A percentile compares a stretch with the other conserved stretches of the same genome.
These are phyloP conservation scores for Mesochorus sp. DNA, from an alignment of 2,888 invertebrate species.

Conservation along the genomic window DNA sequence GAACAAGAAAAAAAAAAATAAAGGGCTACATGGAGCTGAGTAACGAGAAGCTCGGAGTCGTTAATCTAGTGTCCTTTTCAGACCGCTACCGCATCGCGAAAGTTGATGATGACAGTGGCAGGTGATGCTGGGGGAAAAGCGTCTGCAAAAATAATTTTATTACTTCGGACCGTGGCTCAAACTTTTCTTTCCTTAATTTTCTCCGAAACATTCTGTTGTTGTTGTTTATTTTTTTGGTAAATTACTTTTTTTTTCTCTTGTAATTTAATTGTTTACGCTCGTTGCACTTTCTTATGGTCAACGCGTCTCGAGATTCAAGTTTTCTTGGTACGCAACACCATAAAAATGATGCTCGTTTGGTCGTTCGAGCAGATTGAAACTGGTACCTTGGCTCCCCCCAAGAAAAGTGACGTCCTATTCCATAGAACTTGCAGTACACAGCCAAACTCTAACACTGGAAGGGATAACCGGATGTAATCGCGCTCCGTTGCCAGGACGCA, in stretches of 20 bases:
- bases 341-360: background rate
- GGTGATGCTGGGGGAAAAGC: background rate
- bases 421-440: too few species aligned
- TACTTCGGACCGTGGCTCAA: background rate
- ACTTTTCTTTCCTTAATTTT: background rate
- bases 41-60: background rate
- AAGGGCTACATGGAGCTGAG: background rate
- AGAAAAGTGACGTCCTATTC: slow-evolving; percentile 23
- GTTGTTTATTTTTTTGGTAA: too few species aligned
- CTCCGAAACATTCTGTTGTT: too few species aligned
- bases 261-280: too few species aligned
- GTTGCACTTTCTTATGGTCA: too few species aligned
- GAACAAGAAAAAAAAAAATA: background rate
- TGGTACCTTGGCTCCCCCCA: too few species aligned
- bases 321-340: too few species aligned
- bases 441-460: too few species aligned
- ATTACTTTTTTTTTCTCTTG: too few species aligned
- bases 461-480: slow-evolving; percentile 45
- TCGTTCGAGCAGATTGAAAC: too few species aligned
- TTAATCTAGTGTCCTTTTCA: background rate
- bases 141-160: background rate
- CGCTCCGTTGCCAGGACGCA: slow-evolving; percentile 41
- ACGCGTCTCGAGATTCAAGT: too few species aligned
- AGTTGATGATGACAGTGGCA: background rate
- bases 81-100: too few species aligned